phyloP scores from a whole-genome alignment of 2,113 vertebrate species.

The Sinocyclocheilus grahami region DNA sequence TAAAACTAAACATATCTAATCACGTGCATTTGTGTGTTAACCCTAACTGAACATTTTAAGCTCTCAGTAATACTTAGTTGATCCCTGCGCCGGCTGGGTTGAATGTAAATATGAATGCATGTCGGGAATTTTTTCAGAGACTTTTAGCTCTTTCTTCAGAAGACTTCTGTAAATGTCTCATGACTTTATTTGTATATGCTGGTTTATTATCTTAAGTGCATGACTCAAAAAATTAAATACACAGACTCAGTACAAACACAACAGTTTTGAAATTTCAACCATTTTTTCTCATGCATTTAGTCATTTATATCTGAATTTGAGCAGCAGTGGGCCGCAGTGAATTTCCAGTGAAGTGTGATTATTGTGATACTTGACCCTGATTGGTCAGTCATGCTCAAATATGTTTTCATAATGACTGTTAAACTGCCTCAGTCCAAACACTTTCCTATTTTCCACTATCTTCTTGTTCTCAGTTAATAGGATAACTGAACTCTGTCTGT shows the following conservation, averaged over 20 bases:
- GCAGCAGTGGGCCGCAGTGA: background rate
- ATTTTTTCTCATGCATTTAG: slow-evolving; percentile 15
- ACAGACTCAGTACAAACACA: background rate
- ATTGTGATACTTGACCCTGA: background rate
- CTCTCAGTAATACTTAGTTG: background rate
- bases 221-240: slow-evolving; percentile 6
- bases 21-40: background rate
- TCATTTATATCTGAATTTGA: background rate
- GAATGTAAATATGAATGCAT: background rate
- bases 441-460: no score
- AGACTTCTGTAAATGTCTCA: background rate
- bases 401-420: background rate
- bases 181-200: slow-evolving; percentile 6
- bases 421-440: background rate
- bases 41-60: background rate
- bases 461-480: background rate
- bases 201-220: slow-evolving; percentile 10
- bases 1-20: background rate
- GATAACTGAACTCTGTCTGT: background rate
- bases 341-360: background rate
- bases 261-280: background rate
- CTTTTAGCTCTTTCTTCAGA: background rate
- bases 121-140: background rate
- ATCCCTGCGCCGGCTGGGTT: background rate
- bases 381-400: background rate